Percentiles rank a stretch among this genome's conserved stretches.
These are phyloP conservation scores for Pampus argenteus DNA, from an alignment of 2,797 vertebrate genomes.

Conservation along the genomic window DNA sequence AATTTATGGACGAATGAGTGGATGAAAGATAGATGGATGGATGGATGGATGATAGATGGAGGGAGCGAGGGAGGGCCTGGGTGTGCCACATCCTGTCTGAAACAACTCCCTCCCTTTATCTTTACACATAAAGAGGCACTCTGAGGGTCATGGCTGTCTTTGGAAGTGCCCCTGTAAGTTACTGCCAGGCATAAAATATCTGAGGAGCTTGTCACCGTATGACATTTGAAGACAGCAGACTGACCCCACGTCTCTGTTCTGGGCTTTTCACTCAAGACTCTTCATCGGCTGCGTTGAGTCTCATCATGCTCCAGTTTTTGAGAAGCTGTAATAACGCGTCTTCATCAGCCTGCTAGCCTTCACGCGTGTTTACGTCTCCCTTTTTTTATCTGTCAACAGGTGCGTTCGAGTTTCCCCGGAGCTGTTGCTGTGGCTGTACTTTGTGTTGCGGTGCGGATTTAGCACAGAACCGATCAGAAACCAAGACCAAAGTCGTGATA, in stretches of 20 bases:
- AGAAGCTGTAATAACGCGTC: slow-evolving; percentile 15
- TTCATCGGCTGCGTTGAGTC: slow-evolving; percentile 11
- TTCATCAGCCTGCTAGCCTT: slow-evolving; percentile 39
- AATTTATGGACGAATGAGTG: slow-evolving; percentile 9
- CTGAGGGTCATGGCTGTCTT: slow-evolving; percentile 64
- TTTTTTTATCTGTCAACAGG: slow-evolving; percentile 56
- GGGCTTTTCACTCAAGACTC: slow-evolving; percentile 11
- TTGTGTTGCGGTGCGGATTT: slow-evolving; percentile 13
- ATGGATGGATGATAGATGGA: slow-evolving; percentile 23
- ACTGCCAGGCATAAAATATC: slow-evolving; percentile 26
- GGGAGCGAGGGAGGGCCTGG: slow-evolving; percentile 16
- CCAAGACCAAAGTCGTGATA: background rate
- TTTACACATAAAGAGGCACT: slow-evolving; percentile 60
- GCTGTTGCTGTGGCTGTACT: slow-evolving; percentile 23
- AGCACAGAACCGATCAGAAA: slow-evolving; percentile 15
- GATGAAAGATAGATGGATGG: slow-evolving; percentile 20
- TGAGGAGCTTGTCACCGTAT: slow-evolving; percentile 31
- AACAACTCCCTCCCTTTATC: slow-evolving; percentile 43
- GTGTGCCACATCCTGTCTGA: slow-evolving; percentile 27
- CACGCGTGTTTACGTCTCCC: slow-evolving; percentile 48
- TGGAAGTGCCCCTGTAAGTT: slow-evolving; percentile 64
- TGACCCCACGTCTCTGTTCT: slow-evolving; percentile 8
- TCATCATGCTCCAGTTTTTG: background rate
- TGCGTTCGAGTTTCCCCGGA: slow-evolving; percentile 69
- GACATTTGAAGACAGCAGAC: slow-evolving; percentile 37